phyloP scores from a whole-genome alignment of 2,888 invertebrate species.

The Ichneumoninae sp. region DNA sequence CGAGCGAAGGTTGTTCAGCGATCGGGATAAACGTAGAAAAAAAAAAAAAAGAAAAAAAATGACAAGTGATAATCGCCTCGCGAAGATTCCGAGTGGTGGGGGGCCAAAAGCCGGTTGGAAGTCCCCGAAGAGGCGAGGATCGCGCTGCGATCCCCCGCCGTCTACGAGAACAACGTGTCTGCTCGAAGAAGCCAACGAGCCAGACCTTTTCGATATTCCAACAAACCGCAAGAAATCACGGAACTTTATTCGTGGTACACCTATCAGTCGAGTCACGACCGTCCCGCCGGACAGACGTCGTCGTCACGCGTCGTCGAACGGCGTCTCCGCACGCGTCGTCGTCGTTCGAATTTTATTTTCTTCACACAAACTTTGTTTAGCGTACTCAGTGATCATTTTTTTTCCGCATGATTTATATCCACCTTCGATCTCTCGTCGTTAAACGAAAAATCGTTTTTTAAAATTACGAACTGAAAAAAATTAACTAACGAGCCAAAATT shows the following conservation, averaged over 20 bases:
- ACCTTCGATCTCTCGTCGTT: not conserved
- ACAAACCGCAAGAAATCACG: conserved; percentile 79
- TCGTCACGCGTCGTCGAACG: conserved; percentile 70
- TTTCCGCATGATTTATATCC: not conserved
- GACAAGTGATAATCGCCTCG: not conserved
- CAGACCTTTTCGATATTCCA: conserved; percentile 69
- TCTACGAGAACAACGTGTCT: conserved; percentile 4
- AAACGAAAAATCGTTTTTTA: not conserved
- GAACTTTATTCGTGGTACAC: conserved; percentile 79
- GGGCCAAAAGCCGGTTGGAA: conserved; percentile 15
- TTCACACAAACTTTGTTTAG: not conserved
- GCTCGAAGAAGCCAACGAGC: conserved; percentile 4
- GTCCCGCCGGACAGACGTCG: conserved; percentile 81
- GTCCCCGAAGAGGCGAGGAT: conserved; percentile 1
- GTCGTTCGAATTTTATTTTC: conserved; percentile 52
- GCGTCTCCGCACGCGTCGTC: conserved; percentile 66
- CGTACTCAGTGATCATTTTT: not conserved
- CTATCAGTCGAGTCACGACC: conserved; percentile 82
- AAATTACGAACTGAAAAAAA: not conserved
- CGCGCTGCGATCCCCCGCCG: conserved; percentile 15
- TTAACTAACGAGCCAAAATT: conserved; percentile 19
- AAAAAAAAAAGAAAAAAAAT: not conserved
- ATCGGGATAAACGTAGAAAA: not conserved
- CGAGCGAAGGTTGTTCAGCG: not conserved
- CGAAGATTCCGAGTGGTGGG: conserved; percentile 2